Evolutionary conservation across 2,888 invertebrate genomes (phyloP), one percentile per base, ranked within the genome.

Genomic region (Ectemnius continuus): DNA sequence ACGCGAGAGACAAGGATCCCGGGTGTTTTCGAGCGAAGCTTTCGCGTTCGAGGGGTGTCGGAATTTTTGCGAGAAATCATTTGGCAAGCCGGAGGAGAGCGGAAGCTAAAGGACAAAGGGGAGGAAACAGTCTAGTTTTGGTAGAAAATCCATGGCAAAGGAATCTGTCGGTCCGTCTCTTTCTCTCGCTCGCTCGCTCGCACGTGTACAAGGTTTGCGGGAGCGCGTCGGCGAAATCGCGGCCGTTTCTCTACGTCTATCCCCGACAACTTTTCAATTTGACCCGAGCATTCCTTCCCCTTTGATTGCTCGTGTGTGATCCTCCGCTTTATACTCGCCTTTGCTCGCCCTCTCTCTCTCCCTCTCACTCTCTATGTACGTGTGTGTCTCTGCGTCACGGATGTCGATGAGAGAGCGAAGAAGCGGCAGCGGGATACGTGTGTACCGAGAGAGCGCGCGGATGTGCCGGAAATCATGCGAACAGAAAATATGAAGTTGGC

Each of bases 281-380:
- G 23, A 52, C 67, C 70, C 57, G 65, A 47, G 18, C 66, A 58
- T 82, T 74, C 64, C 74, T 59, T 64, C 65, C 52, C 47, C 80
- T 83, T 82, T 80, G 81, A 82, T 82, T 82, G 75, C 70, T 76
- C 83, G 78, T 78, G 80, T 80, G 72, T 83, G 75, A 73, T 61
- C 70, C 63, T 70, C 26, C 64, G 36, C 73, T 79, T 72, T 61
- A 70, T 70, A 66, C 65, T 71, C 36, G 36, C 36, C 36, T 82
- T 73, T 72, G 77, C 75, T 45, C 20, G 18, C 60, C 14, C 23
- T 23, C 23, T 23, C 2, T 23, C 3, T 23, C 23, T 23, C 23
- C 2, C 23, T 23, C 20, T 20, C 20, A 2, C 23, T 23, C 23
- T 23, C 4, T 36, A 36, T 2, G 8, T 8, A 8, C 6, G 36